Evolutionary conservation across 2,888 invertebrate species (phyloP), one percentile per base, ranked within the genome.

Genomic region (Gibbula magus): DNA sequence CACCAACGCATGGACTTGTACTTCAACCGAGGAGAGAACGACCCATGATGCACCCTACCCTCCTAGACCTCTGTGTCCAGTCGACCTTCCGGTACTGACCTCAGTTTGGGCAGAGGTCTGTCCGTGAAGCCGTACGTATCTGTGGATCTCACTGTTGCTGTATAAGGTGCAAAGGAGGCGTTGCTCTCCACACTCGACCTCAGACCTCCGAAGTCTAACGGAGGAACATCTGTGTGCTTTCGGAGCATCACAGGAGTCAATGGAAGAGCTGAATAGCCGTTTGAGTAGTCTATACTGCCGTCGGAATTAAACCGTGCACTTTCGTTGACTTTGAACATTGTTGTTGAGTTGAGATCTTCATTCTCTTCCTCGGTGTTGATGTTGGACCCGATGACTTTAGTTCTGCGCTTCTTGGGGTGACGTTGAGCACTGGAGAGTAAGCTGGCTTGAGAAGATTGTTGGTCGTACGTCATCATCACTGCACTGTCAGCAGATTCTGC

Each of bases 151-250:
- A 87, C 81, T 70, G 87, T 87, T 7, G 87, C 87, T 0, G 87
- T 85, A 67, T 86, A 88, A 18, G 89, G 89, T 79, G 86, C 84
- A 82, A 84, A 91, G 67, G 89, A 86, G 25, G 86, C 83, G 22
- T 54, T 66, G 79, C 88, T 88, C 56, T 90, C 90, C 18, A 82
- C 84, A 82, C 90, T 90, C 18, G 84, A 87, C 22, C 86, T 82
- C 22, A 91, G 80, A 13, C 83, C 84, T 7, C 87, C 84, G n/a
- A 91, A 84, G 79, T 91, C 90, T 25, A 91, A 83, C 7, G 89
- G 89, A 8, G 91, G 90, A 7, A 91, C 86, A 3, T 87, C 86
- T 16, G 80, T 83, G 76, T 80, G 82, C 61, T 86, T 87, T 74
- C 85, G 76, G 32, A 86, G 77, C 8, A 78, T 81, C 7, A 86